Evolutionary conservation across 2,113 vertebrate genomes (phyloP).

Genomic region (Lethenteron camtschaticum): DNA sequence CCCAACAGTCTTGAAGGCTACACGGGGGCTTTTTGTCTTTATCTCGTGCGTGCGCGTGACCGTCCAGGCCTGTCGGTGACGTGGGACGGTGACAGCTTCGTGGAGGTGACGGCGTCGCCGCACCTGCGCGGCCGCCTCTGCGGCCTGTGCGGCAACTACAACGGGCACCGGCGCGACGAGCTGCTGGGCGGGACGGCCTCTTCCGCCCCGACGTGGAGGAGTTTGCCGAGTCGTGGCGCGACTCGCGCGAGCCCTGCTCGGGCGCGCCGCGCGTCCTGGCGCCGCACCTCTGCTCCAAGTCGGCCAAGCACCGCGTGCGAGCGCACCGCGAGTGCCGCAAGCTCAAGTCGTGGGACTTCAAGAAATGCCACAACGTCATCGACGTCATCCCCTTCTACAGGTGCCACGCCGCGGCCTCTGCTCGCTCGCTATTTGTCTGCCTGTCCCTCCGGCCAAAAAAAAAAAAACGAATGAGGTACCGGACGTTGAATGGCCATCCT

Average conservation of each 20-base stretch:
- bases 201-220: conserved; percentile 94
- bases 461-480: no score
- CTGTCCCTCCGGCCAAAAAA: no score
- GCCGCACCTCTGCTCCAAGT: conserved; percentile 54
- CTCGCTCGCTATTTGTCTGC: no score
- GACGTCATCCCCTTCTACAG: conserved; percentile 65
- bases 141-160: conserved; percentile 91
- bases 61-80: conserved; percentile 72
- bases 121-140: conserved; percentile 71
- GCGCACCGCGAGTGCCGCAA: conserved; percentile 87
- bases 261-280: conserved; percentile 32
- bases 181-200: conserved; percentile 63
- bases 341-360: conserved; percentile 79
- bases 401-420: conserved; percentile 20
- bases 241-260: conserved; percentile 63
- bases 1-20: no score
- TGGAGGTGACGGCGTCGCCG: conserved; percentile 73
- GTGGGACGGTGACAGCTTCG: conserved; percentile 96
- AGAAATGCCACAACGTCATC: conserved; percentile 60
- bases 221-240: conserved; percentile 83
- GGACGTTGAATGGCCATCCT: no score
- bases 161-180: conserved; percentile 79
- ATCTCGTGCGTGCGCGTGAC: no score
- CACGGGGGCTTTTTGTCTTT: no score
- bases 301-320: conserved; percentile 61